Conservation (phyloP, 2,797 vertebrate species). For the Rhinophrynus dorsalis region DNA sequence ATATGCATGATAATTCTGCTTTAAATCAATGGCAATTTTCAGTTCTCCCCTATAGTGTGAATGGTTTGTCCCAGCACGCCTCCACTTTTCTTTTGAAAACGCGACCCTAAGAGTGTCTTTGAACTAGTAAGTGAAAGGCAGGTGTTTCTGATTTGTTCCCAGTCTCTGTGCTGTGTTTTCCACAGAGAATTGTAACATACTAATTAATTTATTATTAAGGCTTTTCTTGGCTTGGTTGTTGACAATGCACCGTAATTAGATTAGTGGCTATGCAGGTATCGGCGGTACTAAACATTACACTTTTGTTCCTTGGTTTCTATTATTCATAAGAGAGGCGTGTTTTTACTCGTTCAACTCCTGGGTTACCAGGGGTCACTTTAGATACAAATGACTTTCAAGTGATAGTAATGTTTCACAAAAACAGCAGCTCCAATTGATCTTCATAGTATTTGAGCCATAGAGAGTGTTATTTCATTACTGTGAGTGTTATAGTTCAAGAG, state of each 20-base stretch:
- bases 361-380: not conserved
- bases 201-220: constrained; percentile 36
- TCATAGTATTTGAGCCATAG: too few species aligned
- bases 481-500: too few species aligned
- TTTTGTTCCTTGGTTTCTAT: not conserved
- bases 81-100: too few species aligned
- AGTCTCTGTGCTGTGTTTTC: constrained; percentile 1
- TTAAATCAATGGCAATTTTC: too few species aligned
- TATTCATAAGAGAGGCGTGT: not conserved
- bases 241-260: constrained; percentile 32
- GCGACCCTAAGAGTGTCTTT: not conserved
- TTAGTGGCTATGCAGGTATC: constrained; percentile 3
- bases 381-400: too few species aligned
- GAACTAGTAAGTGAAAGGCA: not conserved
- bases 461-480: too few species aligned
- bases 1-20: too few species aligned
- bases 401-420: too few species aligned
- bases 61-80: too few species aligned
- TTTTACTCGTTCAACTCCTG: not conserved
- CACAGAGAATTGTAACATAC: constrained; percentile 6
- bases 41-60: too few species aligned
- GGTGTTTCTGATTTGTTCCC: not conserved
- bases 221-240: constrained; percentile 14
- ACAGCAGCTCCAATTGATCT: too few species aligned
- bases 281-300: not conserved